Base-by-base conservation (phyloP, 2,888 invertebrate species). In the Chirona hameri region DNA sequence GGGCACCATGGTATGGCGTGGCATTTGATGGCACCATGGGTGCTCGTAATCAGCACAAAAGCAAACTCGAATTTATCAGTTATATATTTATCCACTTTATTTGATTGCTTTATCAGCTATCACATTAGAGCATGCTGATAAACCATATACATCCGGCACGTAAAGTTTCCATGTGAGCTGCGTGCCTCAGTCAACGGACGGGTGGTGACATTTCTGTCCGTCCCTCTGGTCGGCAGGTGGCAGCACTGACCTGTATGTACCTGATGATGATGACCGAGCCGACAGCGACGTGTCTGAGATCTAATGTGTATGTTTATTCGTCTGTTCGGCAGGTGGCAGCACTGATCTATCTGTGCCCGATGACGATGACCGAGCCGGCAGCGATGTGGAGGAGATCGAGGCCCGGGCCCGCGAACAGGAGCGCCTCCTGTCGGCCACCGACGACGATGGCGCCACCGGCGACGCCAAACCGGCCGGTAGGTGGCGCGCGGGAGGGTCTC, bases 351-450 rank as follows among this genome's bases (percentile, higher is more conserved):
- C 46, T 1, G 31, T 39, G 39, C 39, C 72, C 0, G 72, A 72
- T 18, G 76, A 76, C 3, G 76, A 46, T 5, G 76, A 76, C 18
- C 76, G 76, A 9, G 76, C 76, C 5, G 76, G 76, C 21, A 76
- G 76, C 46, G 76, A 76, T 39, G 76, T 76, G 24, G 76, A 76
- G 24, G 76, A 76, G 46, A 46, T 76, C 21, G 76, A 76, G 46
- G 76, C 76, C 21, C 4, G 2, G 24, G 76, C 76, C 21, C 39
- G 76, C 0, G 7, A 76, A 5, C 76, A 76, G 76, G 76, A 76
- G 76, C 76, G 76, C 46, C 76, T 76, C 46, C 76, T 76, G 76
- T 76, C 46, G 76, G 39, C 27, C 12, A 52, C 52, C 3, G 76
- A 21, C 24, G 15, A 10, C 5, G 76, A 39, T 12, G 46, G 46